Conservation (phyloP, 2,113 vertebrate genomes). For the Phalacrocorax pelagicus region DNA sequence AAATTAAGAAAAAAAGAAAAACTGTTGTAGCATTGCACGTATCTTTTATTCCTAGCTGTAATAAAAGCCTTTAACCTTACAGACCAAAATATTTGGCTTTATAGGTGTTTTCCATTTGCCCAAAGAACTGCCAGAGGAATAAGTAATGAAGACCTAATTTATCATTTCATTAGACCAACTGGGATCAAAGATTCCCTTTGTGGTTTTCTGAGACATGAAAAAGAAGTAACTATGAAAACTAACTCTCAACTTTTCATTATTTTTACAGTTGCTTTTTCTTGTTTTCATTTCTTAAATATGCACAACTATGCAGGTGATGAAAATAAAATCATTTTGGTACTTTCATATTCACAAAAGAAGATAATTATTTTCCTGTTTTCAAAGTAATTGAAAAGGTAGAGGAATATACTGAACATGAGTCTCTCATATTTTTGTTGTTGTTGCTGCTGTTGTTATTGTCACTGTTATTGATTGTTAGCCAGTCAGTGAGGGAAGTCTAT, state of each 20-base stretch:
- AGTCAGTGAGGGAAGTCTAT: neutral
- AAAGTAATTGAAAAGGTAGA: neutral
- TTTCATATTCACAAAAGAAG: neutral
- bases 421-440: neutral
- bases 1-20: neutral
- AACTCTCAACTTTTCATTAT: neutral
- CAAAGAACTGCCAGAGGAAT: slow-evolving; percentile 11
- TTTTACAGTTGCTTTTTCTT: slow-evolving; percentile 31
- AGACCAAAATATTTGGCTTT: neutral
- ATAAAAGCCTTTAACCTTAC: neutral
- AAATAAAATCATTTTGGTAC: neutral
- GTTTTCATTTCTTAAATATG: slow-evolving; percentile 6
- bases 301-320: neutral
- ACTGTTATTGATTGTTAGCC: neutral
- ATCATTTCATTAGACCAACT: slow-evolving; percentile 38
- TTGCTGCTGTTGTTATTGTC: neutral
- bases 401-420: neutral
- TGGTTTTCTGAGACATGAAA: slow-evolving; percentile 37
- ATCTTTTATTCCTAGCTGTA: neutral
- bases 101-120: slow-evolving; percentile 13
- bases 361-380: neutral
- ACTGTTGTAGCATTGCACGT: neutral
- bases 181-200: slow-evolving; percentile 29
- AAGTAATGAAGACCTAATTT: slow-evolving; percentile 8
- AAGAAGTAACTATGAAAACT: slow-evolving; percentile 21